Percentiles rank a stretch among this genome's conserved stretches.
Conservation (phyloP, 2,113 vertebrate genomes). For the Salvator merianae region DNA sequence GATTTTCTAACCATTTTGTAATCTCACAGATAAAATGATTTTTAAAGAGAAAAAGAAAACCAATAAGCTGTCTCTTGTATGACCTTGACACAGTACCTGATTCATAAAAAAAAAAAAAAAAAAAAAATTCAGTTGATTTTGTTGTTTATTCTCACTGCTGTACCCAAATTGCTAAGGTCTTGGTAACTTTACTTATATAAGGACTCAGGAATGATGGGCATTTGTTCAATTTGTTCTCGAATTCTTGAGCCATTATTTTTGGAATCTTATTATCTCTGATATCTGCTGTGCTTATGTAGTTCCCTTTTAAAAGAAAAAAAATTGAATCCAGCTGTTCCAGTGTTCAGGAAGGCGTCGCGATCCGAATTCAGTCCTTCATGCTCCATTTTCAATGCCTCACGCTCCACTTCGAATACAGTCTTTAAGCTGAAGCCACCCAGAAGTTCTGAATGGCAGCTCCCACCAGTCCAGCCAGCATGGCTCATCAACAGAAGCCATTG, state of each 20-base stretch:
- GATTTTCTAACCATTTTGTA: constrained; percentile 48
- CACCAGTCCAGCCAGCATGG: not conserved
- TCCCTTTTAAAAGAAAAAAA: not conserved
- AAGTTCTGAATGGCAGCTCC: too few species aligned
- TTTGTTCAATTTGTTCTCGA: constrained; percentile 23
- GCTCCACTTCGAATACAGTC: too few species aligned
- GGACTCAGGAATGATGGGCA: not conserved
- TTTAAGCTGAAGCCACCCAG: too few species aligned
- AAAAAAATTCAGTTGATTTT: constrained; percentile 45
- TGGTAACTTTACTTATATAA: constrained; percentile 25
- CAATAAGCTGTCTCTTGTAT: constrained; percentile 44
- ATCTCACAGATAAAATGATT: constrained; percentile 39
- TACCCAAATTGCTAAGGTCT: constrained; percentile 24
- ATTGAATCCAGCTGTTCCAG: not conserved
- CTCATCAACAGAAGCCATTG: too few species aligned
- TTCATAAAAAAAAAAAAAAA: constrained; percentile 56
- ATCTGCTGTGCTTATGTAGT: not conserved
- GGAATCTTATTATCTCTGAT: not conserved
- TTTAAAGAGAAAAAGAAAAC: constrained; percentile 36
- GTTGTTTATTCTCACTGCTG: constrained; percentile 14
- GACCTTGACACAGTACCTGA: constrained; percentile 56
- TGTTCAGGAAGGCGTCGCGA: not conserved
- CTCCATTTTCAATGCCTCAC: too few species aligned
- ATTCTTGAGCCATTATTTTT: constrained; percentile 20
- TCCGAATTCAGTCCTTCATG: not conserved